Evolutionary conservation across 2,797 vertebrate genomes (phyloP).

Genomic region (Crypturellus tataupa): DNA sequence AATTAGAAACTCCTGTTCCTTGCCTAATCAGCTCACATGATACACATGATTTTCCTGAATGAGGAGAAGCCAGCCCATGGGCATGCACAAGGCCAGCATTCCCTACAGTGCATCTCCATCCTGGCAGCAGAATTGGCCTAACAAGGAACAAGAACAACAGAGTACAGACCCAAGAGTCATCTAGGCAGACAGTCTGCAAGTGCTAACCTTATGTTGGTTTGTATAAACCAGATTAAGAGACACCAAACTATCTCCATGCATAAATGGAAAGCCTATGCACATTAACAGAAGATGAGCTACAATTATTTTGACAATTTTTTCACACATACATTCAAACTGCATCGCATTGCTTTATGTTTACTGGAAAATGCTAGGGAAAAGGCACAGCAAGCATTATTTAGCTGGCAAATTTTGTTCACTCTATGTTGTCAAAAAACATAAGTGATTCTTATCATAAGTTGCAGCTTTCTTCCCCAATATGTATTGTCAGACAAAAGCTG

Average conservation of each 20-base stretch:
- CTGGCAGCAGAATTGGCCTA: neutral
- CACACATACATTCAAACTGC: neutral
- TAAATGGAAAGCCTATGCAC: neutral
- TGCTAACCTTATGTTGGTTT: neutral
- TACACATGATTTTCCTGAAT: neutral
- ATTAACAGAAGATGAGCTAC: neutral
- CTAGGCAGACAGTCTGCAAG: neutral
- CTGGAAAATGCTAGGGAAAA: neutral
- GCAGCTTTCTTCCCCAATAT: neutral
- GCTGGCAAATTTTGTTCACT: neutral
- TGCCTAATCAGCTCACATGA: neutral
- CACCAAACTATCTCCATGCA: neutral
- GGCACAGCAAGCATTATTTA: neutral
- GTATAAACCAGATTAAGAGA: neutral
- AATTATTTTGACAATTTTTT: neutral
- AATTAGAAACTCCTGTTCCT: neutral
- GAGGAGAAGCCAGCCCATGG: neutral
- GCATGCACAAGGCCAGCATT: neutral
- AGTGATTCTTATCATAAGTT: neutral
- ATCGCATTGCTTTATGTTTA: neutral
- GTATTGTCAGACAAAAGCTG: neutral
- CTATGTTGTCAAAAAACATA: fast-evolving
- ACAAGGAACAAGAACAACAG: fast-evolving
- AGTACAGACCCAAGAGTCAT: neutral
- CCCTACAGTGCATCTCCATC: neutral